These are phyloP conservation scores for Ailurus styani DNA, from an alignment of 2,113 vertebrate species.

Conservation along the genomic window DNA sequence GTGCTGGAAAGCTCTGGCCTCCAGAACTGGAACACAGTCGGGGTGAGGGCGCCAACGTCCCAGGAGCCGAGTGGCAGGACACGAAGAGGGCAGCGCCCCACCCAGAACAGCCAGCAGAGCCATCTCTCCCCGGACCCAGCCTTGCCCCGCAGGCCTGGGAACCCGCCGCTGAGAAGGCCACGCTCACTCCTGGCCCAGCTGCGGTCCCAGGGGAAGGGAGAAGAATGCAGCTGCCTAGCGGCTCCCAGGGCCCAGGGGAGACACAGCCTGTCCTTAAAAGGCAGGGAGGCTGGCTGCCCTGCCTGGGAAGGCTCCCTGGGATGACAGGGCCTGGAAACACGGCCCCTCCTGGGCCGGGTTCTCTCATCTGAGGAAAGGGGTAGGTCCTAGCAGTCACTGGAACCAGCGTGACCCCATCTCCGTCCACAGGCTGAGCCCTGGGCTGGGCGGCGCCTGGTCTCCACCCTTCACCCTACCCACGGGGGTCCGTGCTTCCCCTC, in stretches of 20 bases:
- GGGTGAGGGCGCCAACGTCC: neutral
- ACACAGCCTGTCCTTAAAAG: constrained; percentile 61
- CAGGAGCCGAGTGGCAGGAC: neutral
- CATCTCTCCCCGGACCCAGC: neutral
- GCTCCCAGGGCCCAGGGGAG: neutral
- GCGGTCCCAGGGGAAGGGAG: neutral
- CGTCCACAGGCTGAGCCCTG: neutral
- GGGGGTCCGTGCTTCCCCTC: neutral
- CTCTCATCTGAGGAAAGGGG: neutral
- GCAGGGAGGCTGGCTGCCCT: neutral
- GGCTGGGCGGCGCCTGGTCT: neutral
- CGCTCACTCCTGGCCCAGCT: neutral
- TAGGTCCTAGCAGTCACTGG: neutral
- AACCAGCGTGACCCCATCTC: neutral
- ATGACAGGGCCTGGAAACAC: neutral
- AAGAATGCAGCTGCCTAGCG: constrained; percentile 34
- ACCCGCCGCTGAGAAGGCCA: neutral
- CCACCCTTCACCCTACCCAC: neutral
- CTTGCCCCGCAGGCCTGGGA: constrained; percentile 25
- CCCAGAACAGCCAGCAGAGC: neutral
- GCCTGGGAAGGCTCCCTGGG: constrained; percentile 42
- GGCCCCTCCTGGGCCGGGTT: neutral
- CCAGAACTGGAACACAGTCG: neutral
- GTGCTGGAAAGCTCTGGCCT: neutral
- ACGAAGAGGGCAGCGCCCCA: neutral